A percentile compares a stretch with the other conserved stretches of the same genome.
Conservation (phyloP, 2,888 invertebrate species). For the Cepaea hortensis region DNA sequence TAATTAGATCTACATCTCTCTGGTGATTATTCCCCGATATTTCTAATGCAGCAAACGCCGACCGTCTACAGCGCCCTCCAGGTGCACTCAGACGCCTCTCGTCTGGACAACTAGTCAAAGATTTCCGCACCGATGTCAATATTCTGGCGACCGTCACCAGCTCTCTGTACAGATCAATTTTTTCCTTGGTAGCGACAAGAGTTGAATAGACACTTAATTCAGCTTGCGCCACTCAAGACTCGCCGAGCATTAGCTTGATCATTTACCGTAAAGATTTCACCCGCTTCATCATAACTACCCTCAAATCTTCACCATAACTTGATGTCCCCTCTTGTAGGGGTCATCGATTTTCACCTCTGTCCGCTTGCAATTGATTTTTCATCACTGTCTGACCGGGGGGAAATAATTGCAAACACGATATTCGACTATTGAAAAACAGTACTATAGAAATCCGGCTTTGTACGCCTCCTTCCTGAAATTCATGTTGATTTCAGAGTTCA, state of each 20-base stretch:
- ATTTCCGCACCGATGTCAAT: constrained; percentile 18
- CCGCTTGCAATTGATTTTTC: constrained; percentile 12
- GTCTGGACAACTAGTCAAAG: constrained; percentile 6
- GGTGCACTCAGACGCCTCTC: constrained; percentile 15
- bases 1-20: not conserved
- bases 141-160: constrained; percentile 4
- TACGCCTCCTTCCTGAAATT: not conserved
- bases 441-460: not conserved
- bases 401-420: constrained; percentile 16
- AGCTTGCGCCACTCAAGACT: constrained; percentile 23
- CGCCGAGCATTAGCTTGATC: constrained; percentile 23
- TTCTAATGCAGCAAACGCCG: constrained; percentile 15
- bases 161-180: constrained; percentile 18
- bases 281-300: constrained; percentile 1
- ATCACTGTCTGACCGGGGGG: not conserved
- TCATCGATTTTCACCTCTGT: constrained; percentile 15
- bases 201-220: constrained; percentile 25
- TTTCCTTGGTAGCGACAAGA: not conserved
- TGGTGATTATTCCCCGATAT: not conserved
- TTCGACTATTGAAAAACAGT: not conserved
- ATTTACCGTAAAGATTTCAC: constrained; percentile 21
- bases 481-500: constrained; percentile 9
- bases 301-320: constrained; percentile 3
- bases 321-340: not conserved
- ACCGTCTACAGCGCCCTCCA: not conserved